These are phyloP conservation scores for Micromussa lordhowensis DNA, from an alignment of 92 coral and sea anemone genomes.

Conservation along the genomic window DNA sequence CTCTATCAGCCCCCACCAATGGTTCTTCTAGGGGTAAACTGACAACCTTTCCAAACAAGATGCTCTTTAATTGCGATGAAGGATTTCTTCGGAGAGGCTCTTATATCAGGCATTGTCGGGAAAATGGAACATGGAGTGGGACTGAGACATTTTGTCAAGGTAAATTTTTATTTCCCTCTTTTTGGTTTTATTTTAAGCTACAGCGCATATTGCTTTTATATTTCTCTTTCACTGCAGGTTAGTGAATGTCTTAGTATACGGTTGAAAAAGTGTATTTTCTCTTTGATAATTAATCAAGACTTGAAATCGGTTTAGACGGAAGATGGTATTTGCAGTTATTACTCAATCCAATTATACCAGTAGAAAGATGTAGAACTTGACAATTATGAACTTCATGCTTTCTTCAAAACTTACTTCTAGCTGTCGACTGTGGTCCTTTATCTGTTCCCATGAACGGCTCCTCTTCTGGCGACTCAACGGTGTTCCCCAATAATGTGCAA, in stretches of 20 bases:
- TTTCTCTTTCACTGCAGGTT: neutral
- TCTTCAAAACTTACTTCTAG: conserved; percentile 20
- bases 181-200: neutral
- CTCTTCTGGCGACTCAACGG: conserved; percentile 51
- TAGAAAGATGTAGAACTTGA: neutral
- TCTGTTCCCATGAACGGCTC: conserved; percentile 66
- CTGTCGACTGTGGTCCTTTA: conserved; percentile 71
- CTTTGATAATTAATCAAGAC: neutral
- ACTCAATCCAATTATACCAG: neutral
- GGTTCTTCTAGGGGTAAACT: conserved; percentile 48
- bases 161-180: neutral
- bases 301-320: neutral
- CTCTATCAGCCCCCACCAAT: conserved; percentile 44
- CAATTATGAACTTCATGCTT: neutral
- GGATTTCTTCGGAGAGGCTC: conserved; percentile 70
- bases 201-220: neutral
- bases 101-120: conserved; percentile 36
- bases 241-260: neutral
- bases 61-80: conserved; percentile 61
- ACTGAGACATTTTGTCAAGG: conserved; percentile 36
- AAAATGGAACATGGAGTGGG: conserved; percentile 72
- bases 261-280: too few relatives aligned
- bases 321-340: neutral
- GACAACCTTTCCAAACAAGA: conserved; percentile 59
- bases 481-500: conserved; percentile 56